Evolutionary conservation across 2,797 vertebrate genomes (phyloP).

Genomic region (Pipistrellus pygmaeus): DNA sequence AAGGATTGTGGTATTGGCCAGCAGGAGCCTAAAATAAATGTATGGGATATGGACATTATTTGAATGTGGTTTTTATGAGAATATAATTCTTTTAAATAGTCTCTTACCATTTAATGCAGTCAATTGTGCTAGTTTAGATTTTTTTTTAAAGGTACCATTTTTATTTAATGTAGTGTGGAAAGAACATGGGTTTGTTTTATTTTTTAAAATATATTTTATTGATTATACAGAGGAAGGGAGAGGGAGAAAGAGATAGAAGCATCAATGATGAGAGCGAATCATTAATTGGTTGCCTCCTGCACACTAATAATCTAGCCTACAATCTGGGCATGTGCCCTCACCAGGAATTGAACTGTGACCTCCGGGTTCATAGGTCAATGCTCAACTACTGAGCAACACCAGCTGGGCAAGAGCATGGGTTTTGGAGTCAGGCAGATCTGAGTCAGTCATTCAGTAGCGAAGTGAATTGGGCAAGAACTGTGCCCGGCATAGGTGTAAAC

Average conservation of each 20-base stretch:
- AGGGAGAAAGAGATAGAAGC: no score
- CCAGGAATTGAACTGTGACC: no score
- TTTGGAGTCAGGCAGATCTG: not conserved
- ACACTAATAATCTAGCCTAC: no score
- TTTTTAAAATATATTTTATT: no score
- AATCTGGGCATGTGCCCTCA: no score
- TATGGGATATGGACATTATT: conserved; percentile 27
- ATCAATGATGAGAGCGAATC: no score
- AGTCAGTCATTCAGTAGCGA: not conserved
- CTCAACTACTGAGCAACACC: no score
- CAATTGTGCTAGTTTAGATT: not conserved
- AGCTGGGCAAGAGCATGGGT: not conserved
- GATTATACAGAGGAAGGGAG: no score
- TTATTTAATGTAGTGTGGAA: not conserved
- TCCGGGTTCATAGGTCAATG: no score
- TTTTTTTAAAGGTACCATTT: conserved; percentile 37
- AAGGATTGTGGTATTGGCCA: conserved; percentile 52
- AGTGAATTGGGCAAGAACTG: not conserved
- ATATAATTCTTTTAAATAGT: conserved; percentile 51
- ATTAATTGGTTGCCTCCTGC: no score
- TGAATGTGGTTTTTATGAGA: conserved; percentile 63
- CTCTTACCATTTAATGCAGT: conserved; percentile 7
- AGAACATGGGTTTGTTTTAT: not conserved
- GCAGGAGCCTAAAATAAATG: conserved; percentile 48
- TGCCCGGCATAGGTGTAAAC: not conserved